Conservation (phyloP, 2,888 invertebrate genomes). For the Strigamia transsilvanica region DNA sequence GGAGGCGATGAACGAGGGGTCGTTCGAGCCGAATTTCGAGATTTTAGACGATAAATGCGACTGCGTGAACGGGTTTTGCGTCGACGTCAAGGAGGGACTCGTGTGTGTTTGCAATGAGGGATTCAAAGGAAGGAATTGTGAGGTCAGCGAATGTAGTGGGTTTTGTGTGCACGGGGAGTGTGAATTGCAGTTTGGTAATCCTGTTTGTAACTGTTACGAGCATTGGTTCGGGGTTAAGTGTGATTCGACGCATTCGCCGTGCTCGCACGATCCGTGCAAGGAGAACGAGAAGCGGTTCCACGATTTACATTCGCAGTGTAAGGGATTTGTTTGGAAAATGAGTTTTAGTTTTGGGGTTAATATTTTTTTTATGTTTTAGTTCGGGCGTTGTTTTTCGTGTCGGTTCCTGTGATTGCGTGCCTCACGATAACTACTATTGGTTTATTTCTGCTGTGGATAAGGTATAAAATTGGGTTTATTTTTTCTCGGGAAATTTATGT, state of each 20-base stretch:
- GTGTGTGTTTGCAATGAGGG: background rate
- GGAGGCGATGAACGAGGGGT: background rate
- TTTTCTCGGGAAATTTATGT: background rate
- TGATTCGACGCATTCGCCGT: background rate
- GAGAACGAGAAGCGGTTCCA: background rate
- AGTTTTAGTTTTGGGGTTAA: too few species aligned
- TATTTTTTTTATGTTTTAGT: background rate
- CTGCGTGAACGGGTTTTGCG: background rate
- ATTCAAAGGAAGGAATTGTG: background rate
- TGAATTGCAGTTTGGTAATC: background rate
- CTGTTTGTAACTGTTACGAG: background rate
- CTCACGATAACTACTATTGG: background rate
- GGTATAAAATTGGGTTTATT: background rate
- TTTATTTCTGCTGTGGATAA: slow-evolving; percentile 1
- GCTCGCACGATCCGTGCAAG: background rate
- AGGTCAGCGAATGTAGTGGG: background rate
- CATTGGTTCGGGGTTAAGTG: background rate
- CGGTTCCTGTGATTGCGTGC: background rate
- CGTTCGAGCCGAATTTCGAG: background rate
- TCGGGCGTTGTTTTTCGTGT: background rate
- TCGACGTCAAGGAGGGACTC: background rate
- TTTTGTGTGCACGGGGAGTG: background rate
- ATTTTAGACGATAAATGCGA: background rate
- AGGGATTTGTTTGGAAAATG: background rate
- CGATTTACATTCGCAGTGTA: slow-evolving; percentile 23